phyloP scores from a whole-genome alignment of 2,113 vertebrate species.

The Myrmecophaga tridactyla region DNA sequence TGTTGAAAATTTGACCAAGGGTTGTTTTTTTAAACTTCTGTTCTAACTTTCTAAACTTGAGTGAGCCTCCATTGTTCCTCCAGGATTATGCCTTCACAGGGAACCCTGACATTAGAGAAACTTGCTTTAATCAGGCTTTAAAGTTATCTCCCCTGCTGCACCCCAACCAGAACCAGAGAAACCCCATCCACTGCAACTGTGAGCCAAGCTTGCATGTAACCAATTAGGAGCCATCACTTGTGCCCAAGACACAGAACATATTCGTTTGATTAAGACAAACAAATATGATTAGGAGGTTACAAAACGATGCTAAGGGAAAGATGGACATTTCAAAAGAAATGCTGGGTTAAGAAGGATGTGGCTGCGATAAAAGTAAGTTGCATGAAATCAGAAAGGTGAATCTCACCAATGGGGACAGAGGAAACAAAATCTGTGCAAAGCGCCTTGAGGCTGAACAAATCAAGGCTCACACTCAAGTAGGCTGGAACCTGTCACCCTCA shows the following conservation, averaged over 20 bases:
- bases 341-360: constrained; percentile 60
- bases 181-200: constrained; percentile 78
- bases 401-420: constrained; percentile 45
- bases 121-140: constrained; percentile 87
- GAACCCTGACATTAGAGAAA: constrained; percentile 81
- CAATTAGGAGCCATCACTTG: constrained; percentile 84
- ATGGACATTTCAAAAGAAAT: constrained; percentile 79
- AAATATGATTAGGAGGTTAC: constrained; percentile 84
- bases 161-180: constrained; percentile 72
- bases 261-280: constrained; percentile 87
- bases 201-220: constrained; percentile 81
- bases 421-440: background rate
- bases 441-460: background rate
- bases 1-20: constrained; percentile 74
- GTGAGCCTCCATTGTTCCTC: constrained; percentile 54
- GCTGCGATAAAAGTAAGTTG: constrained; percentile 75
- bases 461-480: background rate
- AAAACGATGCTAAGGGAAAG: constrained; percentile 74
- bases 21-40: constrained; percentile 80
- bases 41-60: constrained; percentile 72
- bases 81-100: constrained; percentile 77
- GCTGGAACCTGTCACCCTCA: background rate
- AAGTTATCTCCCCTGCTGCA: constrained; percentile 72
- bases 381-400: constrained; percentile 75
- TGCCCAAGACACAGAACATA: constrained; percentile 81